Conservation (phyloP, 2,797 vertebrate genomes). For the Macroramphosus scolopax region DNA sequence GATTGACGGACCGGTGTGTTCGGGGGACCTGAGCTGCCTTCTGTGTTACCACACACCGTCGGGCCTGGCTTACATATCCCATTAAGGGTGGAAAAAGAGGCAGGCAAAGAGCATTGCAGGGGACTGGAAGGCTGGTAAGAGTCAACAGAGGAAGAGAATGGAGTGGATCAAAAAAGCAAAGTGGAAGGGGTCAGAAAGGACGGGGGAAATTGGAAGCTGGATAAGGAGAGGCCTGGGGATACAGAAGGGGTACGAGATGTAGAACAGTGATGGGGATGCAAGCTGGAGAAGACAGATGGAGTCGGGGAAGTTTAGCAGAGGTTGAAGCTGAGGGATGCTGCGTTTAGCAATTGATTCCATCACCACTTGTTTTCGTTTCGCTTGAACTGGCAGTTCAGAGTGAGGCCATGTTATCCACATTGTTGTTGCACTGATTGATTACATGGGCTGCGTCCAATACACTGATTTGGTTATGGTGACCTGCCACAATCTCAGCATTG, state of each 20-base stretch:
- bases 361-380: too few relatives aligned
- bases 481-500: too few relatives aligned
- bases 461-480: too few relatives aligned
- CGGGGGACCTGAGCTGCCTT: conserved; percentile 30
- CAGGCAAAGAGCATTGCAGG: conserved; percentile 11
- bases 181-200: too few relatives aligned
- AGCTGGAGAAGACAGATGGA: not conserved
- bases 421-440: too few relatives aligned
- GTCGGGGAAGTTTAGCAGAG: too few relatives aligned
- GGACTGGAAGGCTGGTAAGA: not conserved
- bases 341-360: not conserved
- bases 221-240: not conserved
- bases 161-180: conserved; percentile 11
- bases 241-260: not conserved
- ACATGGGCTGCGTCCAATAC: too few relatives aligned
- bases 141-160: conserved; percentile 7
- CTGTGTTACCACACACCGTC: conserved; percentile 55
- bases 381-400: too few relatives aligned
- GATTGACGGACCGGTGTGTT: conserved; percentile 41
- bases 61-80: conserved; percentile 38
- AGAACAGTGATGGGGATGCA: conserved; percentile 2
- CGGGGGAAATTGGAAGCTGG: conserved; percentile 13
- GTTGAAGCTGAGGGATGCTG: not conserved
- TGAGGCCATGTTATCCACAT: too few relatives aligned
- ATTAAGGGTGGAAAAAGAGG: conserved; percentile 22